These are phyloP conservation scores for Aricia agestis DNA, from an alignment of 1,140 invertebrate species.

Conservation along the genomic window DNA sequence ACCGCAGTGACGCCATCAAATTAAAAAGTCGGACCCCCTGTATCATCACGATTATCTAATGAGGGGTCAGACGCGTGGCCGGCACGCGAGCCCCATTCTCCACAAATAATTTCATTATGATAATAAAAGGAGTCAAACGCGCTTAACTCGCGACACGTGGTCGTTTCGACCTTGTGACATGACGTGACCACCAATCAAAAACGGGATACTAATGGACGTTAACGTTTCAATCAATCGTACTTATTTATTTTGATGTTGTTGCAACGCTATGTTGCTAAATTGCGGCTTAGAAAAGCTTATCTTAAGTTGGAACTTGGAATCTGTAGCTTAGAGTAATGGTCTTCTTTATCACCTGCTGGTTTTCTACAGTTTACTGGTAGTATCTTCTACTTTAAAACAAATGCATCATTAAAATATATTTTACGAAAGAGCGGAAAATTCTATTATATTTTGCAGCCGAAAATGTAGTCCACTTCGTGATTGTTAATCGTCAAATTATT, in stretches of 20 bases:
- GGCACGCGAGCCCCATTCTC: conserved; percentile 46
- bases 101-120: conserved; percentile 69
- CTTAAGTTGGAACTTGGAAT: no score
- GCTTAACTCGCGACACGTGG: conserved; percentile 58
- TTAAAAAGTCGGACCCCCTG: conserved; percentile 66
- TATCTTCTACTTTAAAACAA: no score
- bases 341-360: no score
- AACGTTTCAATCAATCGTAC: not conserved
- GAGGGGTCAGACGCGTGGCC: conserved; percentile 45
- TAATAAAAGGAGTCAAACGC: conserved; percentile 68
- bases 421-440: no score
- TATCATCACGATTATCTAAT: conserved; percentile 58
- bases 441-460: no score
- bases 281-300: no score
- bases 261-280: no score
- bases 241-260: not conserved
- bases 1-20: conserved; percentile 55
- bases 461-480: not conserved
- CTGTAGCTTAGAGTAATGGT: no score
- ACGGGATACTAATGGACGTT: not conserved
- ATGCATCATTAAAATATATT: no score
- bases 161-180: conserved; percentile 46
- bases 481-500: conserved; percentile 7
- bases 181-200: not conserved
- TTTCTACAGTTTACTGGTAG: no score